Base-by-base conservation (phyloP, 2,888 invertebrate genomes). In the Cryptops parisi region DNA sequence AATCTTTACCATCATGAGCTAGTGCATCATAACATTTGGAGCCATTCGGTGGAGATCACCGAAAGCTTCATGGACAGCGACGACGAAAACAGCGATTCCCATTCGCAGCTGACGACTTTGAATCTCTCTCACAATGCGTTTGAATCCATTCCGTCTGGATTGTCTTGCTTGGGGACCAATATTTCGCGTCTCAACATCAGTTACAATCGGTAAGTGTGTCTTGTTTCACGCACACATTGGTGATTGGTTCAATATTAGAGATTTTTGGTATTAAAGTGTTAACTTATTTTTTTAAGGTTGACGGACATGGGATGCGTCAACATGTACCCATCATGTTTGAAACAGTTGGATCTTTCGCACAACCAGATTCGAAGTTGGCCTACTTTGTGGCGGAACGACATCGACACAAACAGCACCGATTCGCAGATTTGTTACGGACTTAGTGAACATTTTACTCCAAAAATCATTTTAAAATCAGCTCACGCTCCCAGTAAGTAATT, bases 91-190 rank as follows among this genome's bases (percentile, higher is more conserved):
- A 53, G 55, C 27, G 59, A 60, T 50, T 71, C 74, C 39, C 76
- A 77, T 47, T 82, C 83, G 1, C 77, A 80, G 57, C 70, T 89
- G 9, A 75, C 80, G 1, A 76, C 82, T 1, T 74, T 96, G 3
- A 93, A 91, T 72, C 74, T 96, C 33, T 83, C 91, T 0, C 87
- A 91, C 71, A 96, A 96, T 74, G 77, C 84, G 61, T 89, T 97
- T 67, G 80, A 81, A 27, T 79, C 81, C 60, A 81, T 96, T 55
- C 97, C 97, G 0, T 77, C 80, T 1, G 84, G 86, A 45, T 71
- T 98, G 39, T 84, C 96, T 2, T 98, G 98, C 66, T 74, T 89
- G 54, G 93, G 90, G 3, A 84, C 90, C 0, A 80, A 80, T 61
- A 75, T 98, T 25, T 82, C 86, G 0, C 74, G 88, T 39, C 76